Evolutionary conservation across 2,888 invertebrate species (phyloP).

Genomic region (Cataglyphis cursor): DNA sequence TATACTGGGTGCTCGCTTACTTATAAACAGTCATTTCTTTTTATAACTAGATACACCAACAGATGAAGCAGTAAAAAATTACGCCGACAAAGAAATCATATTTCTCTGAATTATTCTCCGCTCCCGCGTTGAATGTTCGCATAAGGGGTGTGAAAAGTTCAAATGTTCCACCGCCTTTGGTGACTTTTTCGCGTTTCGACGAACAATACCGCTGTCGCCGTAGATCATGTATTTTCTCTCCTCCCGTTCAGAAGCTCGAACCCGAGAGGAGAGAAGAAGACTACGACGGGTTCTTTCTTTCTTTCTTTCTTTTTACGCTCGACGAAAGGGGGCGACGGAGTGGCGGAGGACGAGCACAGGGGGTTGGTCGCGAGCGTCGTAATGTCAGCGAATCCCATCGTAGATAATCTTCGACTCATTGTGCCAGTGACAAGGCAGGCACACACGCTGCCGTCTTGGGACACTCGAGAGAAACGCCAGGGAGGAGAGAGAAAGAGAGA

Average conservation of each 20-base stretch:
- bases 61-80: slow-evolving; percentile 5
- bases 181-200: slow-evolving; percentile 60
- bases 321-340: slow-evolving; percentile 53
- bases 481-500: not conserved
- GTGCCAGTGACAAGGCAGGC: slow-evolving; percentile 81
- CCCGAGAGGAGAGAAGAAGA: slow-evolving; percentile 33
- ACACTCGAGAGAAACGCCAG: slow-evolving; percentile 56
- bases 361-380: slow-evolving; percentile 69
- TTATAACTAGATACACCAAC: not conserved
- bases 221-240: slow-evolving; percentile 71
- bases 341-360: slow-evolving; percentile 44
- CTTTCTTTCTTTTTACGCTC: slow-evolving; percentile 28
- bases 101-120: not conserved
- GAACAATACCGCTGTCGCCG: slow-evolving; percentile 67
- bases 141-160: slow-evolving; percentile 48
- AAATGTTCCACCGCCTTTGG: slow-evolving; percentile 48
- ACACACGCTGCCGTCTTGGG: slow-evolving; percentile 50
- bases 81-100: slow-evolving; percentile 9
- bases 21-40: not conserved
- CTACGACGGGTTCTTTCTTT: slow-evolving; percentile 42
- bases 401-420: slow-evolving; percentile 84
- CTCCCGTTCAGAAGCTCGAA: slow-evolving; percentile 39
- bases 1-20: not conserved
- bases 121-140: not conserved
- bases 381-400: slow-evolving; percentile 79